These are phyloP conservation scores for Drosophila mauritiana DNA, from an alignment of 1,140 invertebrate genomes.

Conservation along the genomic window DNA sequence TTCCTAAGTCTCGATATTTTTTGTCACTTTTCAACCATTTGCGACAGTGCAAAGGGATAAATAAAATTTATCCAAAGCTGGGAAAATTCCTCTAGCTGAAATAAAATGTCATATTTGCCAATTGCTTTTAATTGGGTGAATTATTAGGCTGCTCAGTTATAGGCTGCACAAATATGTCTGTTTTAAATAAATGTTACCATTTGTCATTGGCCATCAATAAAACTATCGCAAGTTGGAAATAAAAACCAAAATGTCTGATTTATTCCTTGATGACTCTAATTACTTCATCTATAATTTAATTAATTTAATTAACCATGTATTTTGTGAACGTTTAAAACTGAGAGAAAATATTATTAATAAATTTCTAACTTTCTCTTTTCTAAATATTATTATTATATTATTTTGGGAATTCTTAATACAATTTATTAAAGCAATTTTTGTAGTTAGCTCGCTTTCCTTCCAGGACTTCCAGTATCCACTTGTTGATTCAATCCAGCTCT, in stretches of 20 bases:
- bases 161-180: not conserved
- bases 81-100: constrained; percentile 5
- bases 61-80: constrained; percentile 8
- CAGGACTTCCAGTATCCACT: constrained; percentile 50
- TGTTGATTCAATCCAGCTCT: constrained; percentile 41
- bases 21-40: not conserved
- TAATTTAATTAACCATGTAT: no score
- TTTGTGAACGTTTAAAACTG: no score
- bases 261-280: no score
- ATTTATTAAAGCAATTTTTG: not conserved
- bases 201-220: not conserved
- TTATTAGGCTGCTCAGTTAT: constrained; percentile 6
- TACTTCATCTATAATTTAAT: no score
- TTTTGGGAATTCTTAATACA: not conserved
- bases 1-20: not conserved
- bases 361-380: no score
- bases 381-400: no score
- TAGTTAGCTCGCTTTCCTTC: no score
- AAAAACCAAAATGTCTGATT: no score
- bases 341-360: no score
- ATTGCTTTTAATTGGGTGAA: constrained; percentile 42
- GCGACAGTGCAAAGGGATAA: constrained; percentile 15
- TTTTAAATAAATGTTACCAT: not conserved
- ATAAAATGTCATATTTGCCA: constrained; percentile 19
- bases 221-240: not conserved